Evolutionary conservation across 2,113 vertebrate species (phyloP).

Genomic region (Choloepus hoffmanni): DNA sequence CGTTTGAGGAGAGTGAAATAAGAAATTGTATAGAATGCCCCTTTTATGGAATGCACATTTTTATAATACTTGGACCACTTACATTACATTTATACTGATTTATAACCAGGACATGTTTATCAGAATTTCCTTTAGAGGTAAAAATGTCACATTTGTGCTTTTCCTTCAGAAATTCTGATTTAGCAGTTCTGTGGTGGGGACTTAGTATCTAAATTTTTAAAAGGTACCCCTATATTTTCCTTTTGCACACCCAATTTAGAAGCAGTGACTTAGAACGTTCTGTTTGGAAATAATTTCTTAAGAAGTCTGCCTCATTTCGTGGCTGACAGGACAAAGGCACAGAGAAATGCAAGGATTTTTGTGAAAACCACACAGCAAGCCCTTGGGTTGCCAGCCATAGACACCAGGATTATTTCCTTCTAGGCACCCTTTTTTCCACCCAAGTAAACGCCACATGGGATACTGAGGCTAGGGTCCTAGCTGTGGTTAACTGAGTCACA

Average conservation of each 20-base stretch:
- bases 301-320: not conserved
- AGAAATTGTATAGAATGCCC: not conserved
- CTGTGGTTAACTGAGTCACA: not conserved
- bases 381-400: too few species aligned
- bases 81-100: slow-evolving; percentile 31
- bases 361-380: not conserved
- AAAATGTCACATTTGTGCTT: not conserved
- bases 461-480: accelerated
- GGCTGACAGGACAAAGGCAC: not conserved
- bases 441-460: not conserved
- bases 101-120: not conserved
- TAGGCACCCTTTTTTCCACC: not conserved
- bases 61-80: not conserved
- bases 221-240: not conserved
- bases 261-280: not conserved
- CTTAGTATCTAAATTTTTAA: not conserved
- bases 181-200: not conserved
- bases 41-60: not conserved
- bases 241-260: not conserved
- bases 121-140: not conserved
- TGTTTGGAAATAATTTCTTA: not conserved
- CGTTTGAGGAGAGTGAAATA: slow-evolving; percentile 51
- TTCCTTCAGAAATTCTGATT: not conserved
- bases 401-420: not conserved
- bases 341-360: not conserved